These are phyloP conservation scores for Erithacus rubecula DNA, from an alignment of 2,797 vertebrate genomes.

Conservation along the genomic window DNA sequence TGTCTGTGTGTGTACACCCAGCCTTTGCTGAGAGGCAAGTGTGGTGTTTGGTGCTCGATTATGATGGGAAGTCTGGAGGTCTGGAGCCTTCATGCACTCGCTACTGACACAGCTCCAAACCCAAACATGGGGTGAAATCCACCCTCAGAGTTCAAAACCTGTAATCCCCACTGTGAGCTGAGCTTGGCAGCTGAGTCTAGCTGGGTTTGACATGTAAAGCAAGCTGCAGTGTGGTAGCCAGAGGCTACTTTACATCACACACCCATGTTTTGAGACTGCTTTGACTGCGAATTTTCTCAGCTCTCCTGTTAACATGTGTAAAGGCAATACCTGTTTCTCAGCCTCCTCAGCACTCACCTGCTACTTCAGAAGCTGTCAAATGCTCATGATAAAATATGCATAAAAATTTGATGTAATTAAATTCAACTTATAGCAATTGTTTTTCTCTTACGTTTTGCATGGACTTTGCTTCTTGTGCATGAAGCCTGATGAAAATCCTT, in stretches of 20 bases:
- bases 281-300: conserved; percentile 30
- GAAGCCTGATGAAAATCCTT: neutral
- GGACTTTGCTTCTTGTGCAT: neutral
- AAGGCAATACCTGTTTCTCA: neutral
- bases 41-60: accelerated
- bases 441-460: neutral
- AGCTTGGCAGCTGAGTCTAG: neutral
- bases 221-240: neutral
- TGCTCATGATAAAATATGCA: neutral
- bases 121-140: neutral
- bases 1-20: neutral
- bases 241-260: neutral
- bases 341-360: neutral
- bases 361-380: neutral
- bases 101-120: neutral
- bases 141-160: neutral
- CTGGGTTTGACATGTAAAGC: neutral
- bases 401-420: neutral
- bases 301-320: neutral
- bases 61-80: neutral
- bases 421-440: neutral
- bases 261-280: neutral
- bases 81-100: neutral
- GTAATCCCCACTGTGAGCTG: neutral
- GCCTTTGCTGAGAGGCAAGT: neutral